Percentiles rank a stretch among this genome's conserved stretches.
Evolutionary conservation across 2,888 invertebrate species (phyloP).

Genomic region (Gerosis bhagava): DNA sequence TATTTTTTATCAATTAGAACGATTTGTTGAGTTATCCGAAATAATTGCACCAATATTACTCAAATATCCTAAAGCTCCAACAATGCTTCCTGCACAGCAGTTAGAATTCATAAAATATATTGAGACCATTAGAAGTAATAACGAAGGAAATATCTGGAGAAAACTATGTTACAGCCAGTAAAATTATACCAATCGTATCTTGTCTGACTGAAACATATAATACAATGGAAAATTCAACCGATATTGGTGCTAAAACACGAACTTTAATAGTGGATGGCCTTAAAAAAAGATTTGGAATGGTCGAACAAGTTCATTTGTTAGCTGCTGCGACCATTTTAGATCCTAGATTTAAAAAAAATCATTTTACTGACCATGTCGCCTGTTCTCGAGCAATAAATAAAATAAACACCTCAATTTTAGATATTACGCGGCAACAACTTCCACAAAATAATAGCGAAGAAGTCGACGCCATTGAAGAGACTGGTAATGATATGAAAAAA

Average conservation of each 20-base stretch:
- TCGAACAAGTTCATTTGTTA: conserved; percentile 37
- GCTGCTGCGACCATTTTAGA: conserved; percentile 38
- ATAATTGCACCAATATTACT: conserved; percentile 39
- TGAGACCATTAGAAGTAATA: not conserved
- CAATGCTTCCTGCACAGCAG: conserved; percentile 39
- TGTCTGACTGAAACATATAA: conserved; percentile 40
- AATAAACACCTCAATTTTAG: not conserved
- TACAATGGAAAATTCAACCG: conserved; percentile 36
- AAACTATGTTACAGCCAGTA: conserved; percentile 40
- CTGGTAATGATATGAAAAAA: too few species aligned
- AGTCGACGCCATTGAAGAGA: too few species aligned
- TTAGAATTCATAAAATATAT: conserved; percentile 36
- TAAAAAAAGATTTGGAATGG: conserved; percentile 34
- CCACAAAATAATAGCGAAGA: not conserved
- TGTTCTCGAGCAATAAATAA: not conserved
- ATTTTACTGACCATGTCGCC: conserved; percentile 32
- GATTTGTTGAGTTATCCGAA: conserved; percentile 37
- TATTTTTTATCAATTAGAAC: conserved; percentile 37
- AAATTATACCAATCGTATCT: conserved; percentile 41
- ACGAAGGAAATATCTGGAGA: conserved; percentile 39
- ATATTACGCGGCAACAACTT: not conserved
- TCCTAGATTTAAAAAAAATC: conserved; percentile 38
- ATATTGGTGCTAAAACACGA: conserved; percentile 34
- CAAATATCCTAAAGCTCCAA: conserved; percentile 38
- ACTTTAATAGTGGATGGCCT: conserved; percentile 32